A percentile compares a stretch with the other conserved stretches of the same genome.
Evolutionary conservation across 2,113 vertebrate genomes (phyloP).

Genomic region (Notiomystis cincta): DNA sequence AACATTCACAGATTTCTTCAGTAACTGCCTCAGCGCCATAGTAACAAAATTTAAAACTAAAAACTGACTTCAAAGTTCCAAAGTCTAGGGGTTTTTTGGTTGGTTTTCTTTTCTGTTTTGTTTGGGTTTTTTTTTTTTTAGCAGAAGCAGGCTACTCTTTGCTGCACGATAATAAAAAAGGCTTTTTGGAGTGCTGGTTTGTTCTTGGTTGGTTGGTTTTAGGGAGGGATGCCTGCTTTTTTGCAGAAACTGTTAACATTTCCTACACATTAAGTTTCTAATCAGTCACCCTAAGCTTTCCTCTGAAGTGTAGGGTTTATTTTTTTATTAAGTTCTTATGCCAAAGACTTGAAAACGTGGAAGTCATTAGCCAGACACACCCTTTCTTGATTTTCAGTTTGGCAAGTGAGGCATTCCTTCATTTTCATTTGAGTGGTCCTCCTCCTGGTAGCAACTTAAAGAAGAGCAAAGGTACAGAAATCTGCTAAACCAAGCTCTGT

Average conservation of each 20-base stretch:
- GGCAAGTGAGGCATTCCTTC: background rate
- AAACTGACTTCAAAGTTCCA: background rate
- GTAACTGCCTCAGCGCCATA: background rate
- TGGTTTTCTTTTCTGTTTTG: too few relatives aligned
- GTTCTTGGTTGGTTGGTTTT: background rate
- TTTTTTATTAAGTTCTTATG: background rate
- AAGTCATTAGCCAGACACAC: background rate
- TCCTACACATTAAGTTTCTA: background rate
- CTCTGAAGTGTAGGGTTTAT: accelerated
- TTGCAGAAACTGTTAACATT: background rate
- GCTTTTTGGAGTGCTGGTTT: background rate
- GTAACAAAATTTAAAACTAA: background rate
- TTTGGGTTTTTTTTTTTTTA: background rate
- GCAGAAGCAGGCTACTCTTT: background rate
- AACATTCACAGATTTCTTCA: background rate
- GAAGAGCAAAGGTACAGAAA: background rate
- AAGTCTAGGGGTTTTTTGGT: too few relatives aligned
- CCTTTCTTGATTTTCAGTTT: background rate
- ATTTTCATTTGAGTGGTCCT: background rate
- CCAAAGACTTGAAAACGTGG: background rate
- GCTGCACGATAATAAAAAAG: background rate
- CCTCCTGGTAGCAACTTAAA: background rate
- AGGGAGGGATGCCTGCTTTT: background rate
- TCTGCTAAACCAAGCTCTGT: background rate
- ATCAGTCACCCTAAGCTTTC: background rate